Base-by-base conservation (phyloP, 2,113 vertebrate species). In the Apteryx mantelli region DNA sequence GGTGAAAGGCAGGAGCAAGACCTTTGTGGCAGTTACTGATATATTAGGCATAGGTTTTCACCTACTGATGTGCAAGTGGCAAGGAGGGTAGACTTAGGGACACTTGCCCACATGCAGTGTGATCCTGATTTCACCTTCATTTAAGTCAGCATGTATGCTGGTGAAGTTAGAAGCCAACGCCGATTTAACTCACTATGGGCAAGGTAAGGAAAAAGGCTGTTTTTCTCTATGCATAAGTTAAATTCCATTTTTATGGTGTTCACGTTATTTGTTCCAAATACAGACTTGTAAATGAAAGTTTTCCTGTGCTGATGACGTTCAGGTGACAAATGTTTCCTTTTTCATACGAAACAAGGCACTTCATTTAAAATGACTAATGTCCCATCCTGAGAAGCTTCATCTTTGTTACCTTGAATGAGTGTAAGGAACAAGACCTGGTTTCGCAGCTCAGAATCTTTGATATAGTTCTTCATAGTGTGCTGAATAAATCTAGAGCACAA, bases 221-320 rank as follows among this genome's bases (percentile, higher is more conserved):
- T 24, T 2, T 87, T 75, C 68, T 46, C 25, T 58, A 7, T 55
- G 0, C 13, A 2, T 19, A 93, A 87, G 3, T 46, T 0, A 3
- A 68, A 73, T 52, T 87, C 91, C 12, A 30, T 46, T 87, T 84
- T 91, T 89, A 16, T 21, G 16, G 0, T 32, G 25, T 61, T 82
- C 17, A 9, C 58, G 11, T 75, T 91, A 34, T 71, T 93, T 84
- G 74, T 22, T 19, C 9, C n/a, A 53, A n/a, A 73, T 53, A 52
- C 60, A 78, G 11, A 46, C 15, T 68, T 68, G 26, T 56, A 93
- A 64, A 19, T 95, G 68, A 79, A 86, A 58, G 30, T 74, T 28
- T 93, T 95, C 97, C 87, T 97, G 56, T 96, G 83, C 84, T 93
- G 87, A 65, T 96, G 69, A 84, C 95, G 50, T 69, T 82, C 86